Base-by-base conservation (phyloP, 2,797 vertebrate genomes). In the Muscicapa comitata region DNA sequence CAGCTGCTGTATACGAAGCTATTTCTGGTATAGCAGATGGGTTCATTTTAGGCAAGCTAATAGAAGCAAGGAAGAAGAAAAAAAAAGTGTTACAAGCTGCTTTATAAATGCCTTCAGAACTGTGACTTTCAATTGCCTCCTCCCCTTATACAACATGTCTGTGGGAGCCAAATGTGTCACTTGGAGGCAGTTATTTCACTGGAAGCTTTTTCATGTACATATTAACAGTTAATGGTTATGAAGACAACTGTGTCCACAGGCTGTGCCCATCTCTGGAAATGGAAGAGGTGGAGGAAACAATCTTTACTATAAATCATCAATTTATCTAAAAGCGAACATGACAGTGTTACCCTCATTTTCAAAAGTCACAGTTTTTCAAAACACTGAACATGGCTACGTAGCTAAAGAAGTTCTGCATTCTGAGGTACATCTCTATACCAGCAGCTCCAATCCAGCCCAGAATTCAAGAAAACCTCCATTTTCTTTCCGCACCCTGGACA, bases 1-100 rank as follows among this genome's bases (percentile, higher is more conserved):
- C 75, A 92, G 93, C 91, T 95, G 84, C 94, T 33, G 9, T 65
- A 80, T 12, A 43, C 55, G 43, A 91, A 95, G 78, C 84, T 96
- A 96, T 96, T 95, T 93, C 67, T 92, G 50, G 84, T 96, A 66
- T 16, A 91, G 89, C 90, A 96, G 91, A 95, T 83, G 57, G 47
- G 92, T 71, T 95, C 81, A 67, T 88, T 89, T 87, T 58, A 86
- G 90, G 84, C 43, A 53, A 90, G 59, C 47, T 70, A 48, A 80
- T 66, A 62, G 70, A 88, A 79, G 4, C 26, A 82, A 42, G 25
- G 9, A 35, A 71, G n/a, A 80, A 42, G 37, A 24, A 38, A 45
- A 43, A 74, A 55, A 61, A 47, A 66, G 66, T 31, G 54, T 63
- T 89, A 89, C 84, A 90, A 74, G 61, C 20, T 78, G 50, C 50